phyloP scores from a whole-genome alignment of 2,113 vertebrate species.

The Corythornis madagascariensis region DNA sequence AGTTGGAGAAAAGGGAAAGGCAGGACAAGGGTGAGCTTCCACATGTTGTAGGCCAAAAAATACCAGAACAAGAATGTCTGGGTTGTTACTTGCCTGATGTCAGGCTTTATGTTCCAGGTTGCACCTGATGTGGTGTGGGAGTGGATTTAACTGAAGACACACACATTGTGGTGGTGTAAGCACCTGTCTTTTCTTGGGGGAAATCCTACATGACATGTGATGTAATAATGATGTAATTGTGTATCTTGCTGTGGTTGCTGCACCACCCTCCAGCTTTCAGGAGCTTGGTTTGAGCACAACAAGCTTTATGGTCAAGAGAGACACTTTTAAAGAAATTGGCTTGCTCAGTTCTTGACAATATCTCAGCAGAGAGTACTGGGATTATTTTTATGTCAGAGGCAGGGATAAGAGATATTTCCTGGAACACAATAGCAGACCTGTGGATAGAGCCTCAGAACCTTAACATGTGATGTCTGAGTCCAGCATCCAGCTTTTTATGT shows the following conservation, averaged over 20 bases:
- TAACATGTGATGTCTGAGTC: neutral
- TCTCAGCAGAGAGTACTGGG: fast-evolving
- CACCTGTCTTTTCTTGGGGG: neutral
- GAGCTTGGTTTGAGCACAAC: neutral
- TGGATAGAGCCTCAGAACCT: neutral
- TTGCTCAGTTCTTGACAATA: neutral
- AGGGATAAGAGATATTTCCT: neutral
- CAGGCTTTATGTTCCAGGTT: fast-evolving
- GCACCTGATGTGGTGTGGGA: neutral
- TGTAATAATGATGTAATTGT: neutral
- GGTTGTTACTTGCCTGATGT: neutral
- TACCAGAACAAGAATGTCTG: neutral
- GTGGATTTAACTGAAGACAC: neutral
- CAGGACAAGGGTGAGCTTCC: neutral
- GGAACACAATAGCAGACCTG: neutral
- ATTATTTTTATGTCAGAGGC: neutral
- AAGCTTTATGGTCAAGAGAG: neutral
- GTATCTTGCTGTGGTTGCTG: neutral
- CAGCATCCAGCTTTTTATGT: neutral
- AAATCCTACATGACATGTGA: neutral
- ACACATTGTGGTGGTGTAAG: neutral
- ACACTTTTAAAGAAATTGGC: neutral
- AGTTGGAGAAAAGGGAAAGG: neutral
- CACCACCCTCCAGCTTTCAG: neutral
- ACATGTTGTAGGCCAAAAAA: neutral